phyloP scores from a whole-genome alignment of 2,797 vertebrate species.

The Argyrosomus regius region DNA sequence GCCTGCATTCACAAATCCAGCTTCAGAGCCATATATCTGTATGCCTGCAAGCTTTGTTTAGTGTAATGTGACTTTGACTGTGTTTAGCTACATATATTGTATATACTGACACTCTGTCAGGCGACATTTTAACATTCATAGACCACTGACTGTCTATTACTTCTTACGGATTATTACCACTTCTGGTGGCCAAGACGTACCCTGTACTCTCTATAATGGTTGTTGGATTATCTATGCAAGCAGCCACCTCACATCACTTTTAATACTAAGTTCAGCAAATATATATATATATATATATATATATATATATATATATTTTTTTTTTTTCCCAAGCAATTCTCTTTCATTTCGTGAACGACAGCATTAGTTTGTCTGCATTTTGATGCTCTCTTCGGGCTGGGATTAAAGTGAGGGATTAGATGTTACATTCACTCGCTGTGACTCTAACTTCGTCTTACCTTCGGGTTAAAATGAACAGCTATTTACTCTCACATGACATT shows the following conservation, averaged over 20 bases:
- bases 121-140: not conserved
- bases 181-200: not conserved
- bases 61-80: not conserved
- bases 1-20: not conserved
- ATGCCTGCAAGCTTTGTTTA: not conserved
- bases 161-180: not conserved
- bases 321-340: conserved; percentile 46
- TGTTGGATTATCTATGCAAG: conserved; percentile 51
- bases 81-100: no score
- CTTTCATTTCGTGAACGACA: conserved; percentile 49
- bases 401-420: conserved; percentile 70
- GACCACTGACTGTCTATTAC: not conserved
- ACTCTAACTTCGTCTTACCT: conserved; percentile 51
- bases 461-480: conserved; percentile 43
- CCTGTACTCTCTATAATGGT: not conserved
- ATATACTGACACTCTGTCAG: not conserved
- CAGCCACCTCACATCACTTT: conserved; percentile 44
- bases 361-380: conserved; percentile 62
- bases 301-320: no score
- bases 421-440: conserved; percentile 44
- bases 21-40: not conserved
- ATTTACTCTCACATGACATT: conserved; percentile 34
- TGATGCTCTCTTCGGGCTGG: conserved; percentile 63
- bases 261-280: conserved; percentile 47
- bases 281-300: conserved; percentile 6